Evolutionary conservation across 2,113 vertebrate genomes (phyloP), one percentile per base, ranked within the genome.

Genomic region (Microtus oregoni): DNA sequence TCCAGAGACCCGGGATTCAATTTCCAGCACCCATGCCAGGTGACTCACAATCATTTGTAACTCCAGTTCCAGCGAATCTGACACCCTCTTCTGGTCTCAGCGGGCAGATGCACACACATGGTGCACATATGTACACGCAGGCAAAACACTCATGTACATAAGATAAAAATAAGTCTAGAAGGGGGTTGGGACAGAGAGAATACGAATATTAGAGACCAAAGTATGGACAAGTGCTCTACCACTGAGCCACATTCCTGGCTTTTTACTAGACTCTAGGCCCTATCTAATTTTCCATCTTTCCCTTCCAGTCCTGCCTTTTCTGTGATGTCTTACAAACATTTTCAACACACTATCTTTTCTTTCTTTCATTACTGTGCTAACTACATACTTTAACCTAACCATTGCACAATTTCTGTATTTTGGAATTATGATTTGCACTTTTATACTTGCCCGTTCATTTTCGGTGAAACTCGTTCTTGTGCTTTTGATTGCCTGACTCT

Each of bases 311-410:
- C 50, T 32, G 17, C 5, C 44, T 50, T 81, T 89, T 26, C 61
- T 38, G 6, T 72, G 70, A 89, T 41, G 77, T 70, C 83, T 75
- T 83, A 92, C 41, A 41, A 41, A 41, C 26, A 72, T 28, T 93
- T 24, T 11, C 22, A 87, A 47, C 44, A 68, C 5, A 35, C 32
- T 22, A 50, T 68, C 35, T 67, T 67, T 47, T 32, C 17, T 86
- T 20, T 35, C 41, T 86, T 55, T 41, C 32, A 76, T 55, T 41
- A 61, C 4, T 47, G 32, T 94, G 72, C 2, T 3, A 95, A 61
- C 91, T 94, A n/a, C 81, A 35, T 1, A 93, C 83, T 93, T 94
- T 52, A 94, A 72, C 30, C 22, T 72, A 89, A 11, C n/a, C 32
- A 52, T 10, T 32, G 5, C 91, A 91, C 91, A 35, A 50, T 55